These are phyloP conservation scores for Vulpes ferrilata DNA, from an alignment of 2,113 vertebrate genomes.

Conservation along the genomic window DNA sequence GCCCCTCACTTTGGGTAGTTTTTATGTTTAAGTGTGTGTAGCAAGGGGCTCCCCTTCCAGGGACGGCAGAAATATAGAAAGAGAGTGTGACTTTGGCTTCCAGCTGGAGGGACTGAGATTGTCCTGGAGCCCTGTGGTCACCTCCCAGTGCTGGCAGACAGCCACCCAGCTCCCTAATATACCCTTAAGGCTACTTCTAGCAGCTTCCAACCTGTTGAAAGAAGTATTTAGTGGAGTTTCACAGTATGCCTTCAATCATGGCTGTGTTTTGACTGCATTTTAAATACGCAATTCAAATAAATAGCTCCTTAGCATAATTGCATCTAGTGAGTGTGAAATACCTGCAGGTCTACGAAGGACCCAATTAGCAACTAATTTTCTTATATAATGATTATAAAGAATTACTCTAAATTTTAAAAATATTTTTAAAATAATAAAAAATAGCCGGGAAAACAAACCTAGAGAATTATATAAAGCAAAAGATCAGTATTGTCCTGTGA, in stretches of 20 bases:
- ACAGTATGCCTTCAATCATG: fast-evolving
- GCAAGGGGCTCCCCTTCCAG: fast-evolving
- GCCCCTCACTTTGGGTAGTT: fast-evolving
- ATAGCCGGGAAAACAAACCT: not conserved
- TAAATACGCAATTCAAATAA: not conserved
- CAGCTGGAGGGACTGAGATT: not conserved
- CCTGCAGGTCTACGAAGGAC: not conserved
- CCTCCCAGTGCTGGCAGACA: not conserved
- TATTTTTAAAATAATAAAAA: not conserved
- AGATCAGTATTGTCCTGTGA: fast-evolving
- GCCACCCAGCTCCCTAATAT: fast-evolving
- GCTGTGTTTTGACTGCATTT: not conserved
- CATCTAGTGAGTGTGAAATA: not conserved
- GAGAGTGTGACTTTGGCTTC: not conserved
- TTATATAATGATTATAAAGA: not conserved
- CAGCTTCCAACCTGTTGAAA: not conserved
- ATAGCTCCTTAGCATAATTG: too few relatives aligned
- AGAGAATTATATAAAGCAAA: not conserved
- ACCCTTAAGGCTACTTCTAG: fast-evolving
- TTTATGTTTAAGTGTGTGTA: fast-evolving
- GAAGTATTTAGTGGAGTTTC: fast-evolving
- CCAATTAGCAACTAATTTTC: too few relatives aligned
- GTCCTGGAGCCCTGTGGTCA: fast-evolving
- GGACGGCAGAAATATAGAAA: fast-evolving
- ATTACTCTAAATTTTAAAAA: not conserved